Conservation (phyloP, 1,140 invertebrate species). For the Hylaeus volcanicus region DNA sequence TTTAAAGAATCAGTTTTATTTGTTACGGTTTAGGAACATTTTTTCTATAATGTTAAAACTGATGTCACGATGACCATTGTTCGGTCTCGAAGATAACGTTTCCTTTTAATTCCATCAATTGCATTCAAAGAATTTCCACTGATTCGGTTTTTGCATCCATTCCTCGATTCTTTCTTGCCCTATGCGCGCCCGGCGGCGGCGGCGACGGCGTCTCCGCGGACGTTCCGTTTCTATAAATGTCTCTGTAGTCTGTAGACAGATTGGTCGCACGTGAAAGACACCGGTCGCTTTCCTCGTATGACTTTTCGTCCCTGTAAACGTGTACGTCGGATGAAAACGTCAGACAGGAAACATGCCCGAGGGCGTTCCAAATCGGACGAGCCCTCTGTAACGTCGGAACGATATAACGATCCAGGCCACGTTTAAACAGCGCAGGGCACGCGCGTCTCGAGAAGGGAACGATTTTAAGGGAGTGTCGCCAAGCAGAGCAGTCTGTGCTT, state of each 20-base stretch:
- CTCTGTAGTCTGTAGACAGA: constrained; percentile 40
- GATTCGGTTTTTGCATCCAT: constrained; percentile 29
- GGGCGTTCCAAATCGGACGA: constrained; percentile 31
- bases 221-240: constrained; percentile 41
- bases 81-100: no score
- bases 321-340: constrained; percentile 56
- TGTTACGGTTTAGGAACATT: no score
- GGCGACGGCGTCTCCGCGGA: not conserved
- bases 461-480: constrained; percentile 21
- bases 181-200: not conserved
- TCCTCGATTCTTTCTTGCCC: not conserved
- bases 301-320: constrained; percentile 53
- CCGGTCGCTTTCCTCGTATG: constrained; percentile 53
- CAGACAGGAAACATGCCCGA: constrained; percentile 62
- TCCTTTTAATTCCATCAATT: not conserved
- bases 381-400: constrained; percentile 6
- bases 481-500: not conserved
- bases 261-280: constrained; percentile 61
- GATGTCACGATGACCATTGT: no score
- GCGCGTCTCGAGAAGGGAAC: constrained; percentile 18
- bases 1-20: no score
- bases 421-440: not conserved
- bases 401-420: constrained; percentile 16
- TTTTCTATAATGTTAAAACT: no score
- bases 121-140: not conserved